phyloP scores from a whole-genome alignment of 2,888 invertebrate species.

The Osmoderma eremita region DNA sequence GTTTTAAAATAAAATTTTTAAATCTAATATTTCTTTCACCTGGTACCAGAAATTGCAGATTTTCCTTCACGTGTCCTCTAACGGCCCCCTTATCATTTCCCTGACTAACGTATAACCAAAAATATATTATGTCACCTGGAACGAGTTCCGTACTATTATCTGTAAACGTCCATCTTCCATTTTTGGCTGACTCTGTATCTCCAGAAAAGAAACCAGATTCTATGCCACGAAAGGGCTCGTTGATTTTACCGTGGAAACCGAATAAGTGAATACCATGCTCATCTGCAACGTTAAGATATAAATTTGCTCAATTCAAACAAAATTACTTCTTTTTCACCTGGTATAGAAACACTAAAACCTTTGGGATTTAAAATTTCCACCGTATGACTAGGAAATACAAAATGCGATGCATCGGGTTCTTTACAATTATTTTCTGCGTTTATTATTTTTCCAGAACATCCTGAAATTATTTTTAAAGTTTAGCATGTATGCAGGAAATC shows the following conservation, averaged over 20 bases:
- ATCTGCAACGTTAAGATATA: conserved; percentile 55
- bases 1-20: background rate
- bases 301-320: too few relatives aligned
- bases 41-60: conserved; percentile 69
- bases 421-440: background rate
- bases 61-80: conserved; percentile 74
- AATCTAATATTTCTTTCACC: conserved; percentile 59
- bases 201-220: conserved; percentile 74
- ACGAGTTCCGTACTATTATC: conserved; percentile 70
- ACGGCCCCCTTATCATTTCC: conserved; percentile 65
- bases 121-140: conserved; percentile 75
- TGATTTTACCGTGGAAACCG: conserved; percentile 80
- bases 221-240: conserved; percentile 75
- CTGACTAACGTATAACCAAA: conserved; percentile 80
- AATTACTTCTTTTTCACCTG: conserved; percentile 62
- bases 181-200: conserved; percentile 71
- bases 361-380: conserved; percentile 70
- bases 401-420: background rate
- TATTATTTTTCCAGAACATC: conserved; percentile 7
- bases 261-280: conserved; percentile 77
- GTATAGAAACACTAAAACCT: conserved; percentile 71
- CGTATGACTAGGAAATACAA: conserved; percentile 66
- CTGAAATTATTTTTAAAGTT: conserved; percentile 3
- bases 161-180: conserved; percentile 75
- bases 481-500: background rate